These are phyloP conservation scores for Sitta europaea DNA, from an alignment of 2,113 vertebrate genomes.

Conservation along the genomic window DNA sequence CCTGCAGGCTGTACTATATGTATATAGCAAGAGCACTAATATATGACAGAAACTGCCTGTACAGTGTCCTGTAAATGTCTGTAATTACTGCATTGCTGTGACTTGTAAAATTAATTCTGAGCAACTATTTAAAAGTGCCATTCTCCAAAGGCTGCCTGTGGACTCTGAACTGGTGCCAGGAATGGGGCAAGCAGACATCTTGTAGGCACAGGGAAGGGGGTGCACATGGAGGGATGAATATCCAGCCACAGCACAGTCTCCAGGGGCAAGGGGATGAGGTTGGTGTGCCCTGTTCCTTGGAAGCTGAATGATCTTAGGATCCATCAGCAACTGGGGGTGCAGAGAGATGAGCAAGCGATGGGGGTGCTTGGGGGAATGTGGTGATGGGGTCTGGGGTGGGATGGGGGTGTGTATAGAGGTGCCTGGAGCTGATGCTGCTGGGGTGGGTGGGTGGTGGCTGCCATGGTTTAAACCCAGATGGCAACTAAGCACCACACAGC, in stretches of 20 bases:
- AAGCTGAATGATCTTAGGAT: neutral
- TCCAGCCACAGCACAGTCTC: fast-evolving
- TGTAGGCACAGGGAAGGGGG: fast-evolving
- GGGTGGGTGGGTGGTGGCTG: fast-evolving
- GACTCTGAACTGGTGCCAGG: neutral
- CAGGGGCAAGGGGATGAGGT: fast-evolving
- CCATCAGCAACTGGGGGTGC: neutral
- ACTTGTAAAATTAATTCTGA: neutral
- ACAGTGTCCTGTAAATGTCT: conserved; percentile 42
- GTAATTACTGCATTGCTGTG: neutral
- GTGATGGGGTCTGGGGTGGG: fast-evolving
- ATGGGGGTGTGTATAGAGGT: fast-evolving
- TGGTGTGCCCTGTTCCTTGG: neutral
- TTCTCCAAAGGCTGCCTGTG: neutral
- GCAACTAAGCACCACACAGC: neutral
- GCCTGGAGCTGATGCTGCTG: neutral
- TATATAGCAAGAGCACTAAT: conserved; percentile 63
- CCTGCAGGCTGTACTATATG: conserved; percentile 53
- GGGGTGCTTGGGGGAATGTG: fast-evolving
- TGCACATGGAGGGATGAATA: neutral
- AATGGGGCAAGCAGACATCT: neutral
- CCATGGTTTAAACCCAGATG: neutral
- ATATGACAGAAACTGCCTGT: neutral
- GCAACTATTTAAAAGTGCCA: neutral
- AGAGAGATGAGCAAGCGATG: fast-evolving